A percentile compares a stretch with the other conserved stretches of the same genome.
phyloP scores from a whole-genome alignment of 2,113 vertebrate genomes.

The Hypomesus transpacificus region DNA sequence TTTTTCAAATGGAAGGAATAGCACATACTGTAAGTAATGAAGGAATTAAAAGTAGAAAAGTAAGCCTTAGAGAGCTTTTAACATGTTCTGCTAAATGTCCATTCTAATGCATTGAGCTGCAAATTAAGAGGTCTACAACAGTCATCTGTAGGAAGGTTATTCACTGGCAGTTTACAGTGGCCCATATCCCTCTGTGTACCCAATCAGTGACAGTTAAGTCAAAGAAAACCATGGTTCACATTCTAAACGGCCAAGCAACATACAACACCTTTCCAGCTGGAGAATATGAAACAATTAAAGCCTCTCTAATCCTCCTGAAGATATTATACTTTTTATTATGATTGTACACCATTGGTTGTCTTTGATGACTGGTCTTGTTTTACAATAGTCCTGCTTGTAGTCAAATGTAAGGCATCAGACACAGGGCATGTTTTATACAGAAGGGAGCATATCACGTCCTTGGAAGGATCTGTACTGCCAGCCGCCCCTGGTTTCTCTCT shows the following conservation, averaged over 20 bases:
- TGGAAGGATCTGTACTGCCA: neutral
- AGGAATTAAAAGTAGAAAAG: constrained; percentile 13
- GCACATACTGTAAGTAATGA: constrained; percentile 16
- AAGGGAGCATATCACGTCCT: neutral
- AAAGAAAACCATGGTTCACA: constrained; percentile 34
- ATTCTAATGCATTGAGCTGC: constrained; percentile 16
- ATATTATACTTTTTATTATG: constrained; percentile 46
- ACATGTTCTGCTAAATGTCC: neutral
- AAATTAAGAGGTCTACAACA: constrained; percentile 3
- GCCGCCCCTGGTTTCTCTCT: neutral
- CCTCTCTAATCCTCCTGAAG: constrained; percentile 29
- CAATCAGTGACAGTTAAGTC: constrained; percentile 37
- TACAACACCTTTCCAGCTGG: constrained; percentile 45
- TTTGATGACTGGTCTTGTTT: constrained; percentile 24
- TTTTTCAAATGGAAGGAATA: constrained; percentile 4
- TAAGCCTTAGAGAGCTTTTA: neutral
- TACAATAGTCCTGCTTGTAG: too few species aligned
- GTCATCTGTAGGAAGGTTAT: constrained; percentile 17
- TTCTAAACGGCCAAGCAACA: constrained; percentile 17
- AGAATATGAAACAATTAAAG: constrained; percentile 53
- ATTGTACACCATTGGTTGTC: constrained; percentile 29
- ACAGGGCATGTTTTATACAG: too few species aligned
- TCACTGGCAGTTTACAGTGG: constrained; percentile 41
- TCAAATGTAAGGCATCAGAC: too few species aligned
- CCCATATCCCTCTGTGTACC: constrained; percentile 34